These are phyloP conservation scores for Limonius californicus DNA, from an alignment of 1,140 invertebrate species.

Conservation along the genomic window DNA sequence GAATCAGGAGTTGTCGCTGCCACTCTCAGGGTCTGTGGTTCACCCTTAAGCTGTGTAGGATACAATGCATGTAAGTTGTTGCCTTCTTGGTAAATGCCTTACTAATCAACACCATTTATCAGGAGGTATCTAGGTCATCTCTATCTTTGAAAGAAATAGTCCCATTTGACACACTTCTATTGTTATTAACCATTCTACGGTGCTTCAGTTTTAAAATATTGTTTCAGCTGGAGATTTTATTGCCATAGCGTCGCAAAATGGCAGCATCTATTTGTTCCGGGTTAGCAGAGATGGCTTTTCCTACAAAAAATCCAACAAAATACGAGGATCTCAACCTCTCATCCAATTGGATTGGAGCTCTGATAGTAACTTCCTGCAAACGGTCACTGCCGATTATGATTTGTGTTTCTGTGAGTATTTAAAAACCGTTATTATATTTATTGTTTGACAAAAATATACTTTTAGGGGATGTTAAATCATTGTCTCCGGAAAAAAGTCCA, in stretches of 20 bases:
- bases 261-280: slow-evolving; percentile 78
- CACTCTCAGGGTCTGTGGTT: slow-evolving; percentile 81
- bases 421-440: too few relatives aligned
- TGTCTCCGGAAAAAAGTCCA: slow-evolving; percentile 78
- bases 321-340: slow-evolving; percentile 74
- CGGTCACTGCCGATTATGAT: slow-evolving; percentile 90
- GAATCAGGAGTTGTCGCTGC: slow-evolving; percentile 77
- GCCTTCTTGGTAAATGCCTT: slow-evolving; percentile 2
- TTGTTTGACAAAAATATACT: slow-evolving; percentile 25
- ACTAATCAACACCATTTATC: too few relatives aligned
- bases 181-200: too few relatives aligned
- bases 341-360: slow-evolving; percentile 88
- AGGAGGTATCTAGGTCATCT: too few relatives aligned
- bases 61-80: slow-evolving; percentile 81
- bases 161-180: too few relatives aligned
- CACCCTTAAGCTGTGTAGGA: slow-evolving; percentile 74
- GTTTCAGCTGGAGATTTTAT: slow-evolving; percentile 81
- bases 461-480: slow-evolving; percentile 80
- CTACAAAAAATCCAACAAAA: slow-evolving; percentile 84
- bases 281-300: slow-evolving; percentile 82
- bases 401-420: slow-evolving; percentile 79
- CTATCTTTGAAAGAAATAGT: too few relatives aligned
- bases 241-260: slow-evolving; percentile 87
- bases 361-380: slow-evolving; percentile 81
- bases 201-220: not conserved